These are phyloP conservation scores for Lagorchestes hirsutus DNA, from an alignment of 2,797 vertebrate species.

Conservation along the genomic window DNA sequence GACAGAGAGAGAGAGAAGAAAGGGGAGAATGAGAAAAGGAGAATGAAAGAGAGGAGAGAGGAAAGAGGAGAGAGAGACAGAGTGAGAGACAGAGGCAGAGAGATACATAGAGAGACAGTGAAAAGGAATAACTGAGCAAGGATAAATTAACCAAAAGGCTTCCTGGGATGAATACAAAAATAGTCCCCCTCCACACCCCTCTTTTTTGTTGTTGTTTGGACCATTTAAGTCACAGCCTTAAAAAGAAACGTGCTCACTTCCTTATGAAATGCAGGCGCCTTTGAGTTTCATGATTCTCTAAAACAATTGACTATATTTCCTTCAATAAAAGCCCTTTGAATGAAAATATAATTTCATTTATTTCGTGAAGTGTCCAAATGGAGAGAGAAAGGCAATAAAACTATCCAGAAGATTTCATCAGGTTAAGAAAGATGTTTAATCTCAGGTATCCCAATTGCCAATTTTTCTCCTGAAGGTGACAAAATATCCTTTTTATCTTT, in stretches of 20 bases:
- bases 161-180: constrained; percentile 64
- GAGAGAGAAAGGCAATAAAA: constrained; percentile 39
- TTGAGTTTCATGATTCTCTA: constrained; percentile 29
- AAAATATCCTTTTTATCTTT: neutral
- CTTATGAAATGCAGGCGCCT: constrained; percentile 14
- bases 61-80: neutral
- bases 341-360: constrained; percentile 51
- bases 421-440: constrained; percentile 54
- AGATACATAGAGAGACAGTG: constrained; percentile 57
- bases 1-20: constrained; percentile 28
- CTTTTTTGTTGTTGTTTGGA: constrained; percentile 18
- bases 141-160: constrained; percentile 73
- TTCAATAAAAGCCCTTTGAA: constrained; percentile 29
- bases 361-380: constrained; percentile 54
- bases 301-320: constrained; percentile 46
- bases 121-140: constrained; percentile 79
- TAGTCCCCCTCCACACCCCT: constrained; percentile 6
- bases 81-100: constrained; percentile 32
- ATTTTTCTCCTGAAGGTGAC: neutral
- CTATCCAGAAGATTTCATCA: constrained; percentile 36
- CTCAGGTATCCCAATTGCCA: constrained; percentile 34
- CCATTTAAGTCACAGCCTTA: neutral
- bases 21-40: constrained; percentile 65
- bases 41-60: neutral
- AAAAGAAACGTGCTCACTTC: neutral